Conservation (phyloP, 23 tunicate genomes). For the Halocynthia roretzi region DNA sequence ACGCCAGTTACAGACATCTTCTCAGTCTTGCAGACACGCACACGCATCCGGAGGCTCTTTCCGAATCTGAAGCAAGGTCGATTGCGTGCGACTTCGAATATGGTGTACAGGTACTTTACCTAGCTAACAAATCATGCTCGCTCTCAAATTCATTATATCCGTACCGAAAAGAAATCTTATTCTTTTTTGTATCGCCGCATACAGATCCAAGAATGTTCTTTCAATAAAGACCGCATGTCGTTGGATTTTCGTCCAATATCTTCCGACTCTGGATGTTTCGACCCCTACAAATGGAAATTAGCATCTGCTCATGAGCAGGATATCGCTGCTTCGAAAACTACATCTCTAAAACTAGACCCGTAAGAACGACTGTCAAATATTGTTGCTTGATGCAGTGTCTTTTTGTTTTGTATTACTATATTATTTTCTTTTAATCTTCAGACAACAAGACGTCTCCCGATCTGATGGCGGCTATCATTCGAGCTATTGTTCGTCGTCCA, state of each 20-base stretch:
- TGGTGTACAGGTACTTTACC: constrained; percentile 64
- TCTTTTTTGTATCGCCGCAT: neutral
- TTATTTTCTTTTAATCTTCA: neutral
- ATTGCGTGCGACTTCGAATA: constrained; percentile 91
- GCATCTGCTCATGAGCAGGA: constrained; percentile 9
- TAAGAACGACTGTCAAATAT: neutral
- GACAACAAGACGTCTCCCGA: constrained; percentile 1
- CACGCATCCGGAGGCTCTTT: constrained; percentile 25
- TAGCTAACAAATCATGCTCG: neutral
- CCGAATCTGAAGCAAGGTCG: constrained; percentile 85
- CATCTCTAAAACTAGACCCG: neutral
- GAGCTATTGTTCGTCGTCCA: constrained; percentile 10
- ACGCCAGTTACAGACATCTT: constrained; percentile 78
- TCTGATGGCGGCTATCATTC: constrained; percentile 4
- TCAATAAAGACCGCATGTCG: constrained; percentile 70
- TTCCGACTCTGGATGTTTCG: constrained; percentile 60
- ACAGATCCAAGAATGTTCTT: constrained; percentile 81
- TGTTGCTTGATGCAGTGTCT: neutral
- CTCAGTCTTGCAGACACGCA: constrained; percentile 48
- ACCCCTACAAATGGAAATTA: constrained; percentile 89
- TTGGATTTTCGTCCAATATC: constrained; percentile 57
- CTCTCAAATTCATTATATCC: neutral
- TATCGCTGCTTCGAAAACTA: neutral
- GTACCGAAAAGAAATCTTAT: neutral
- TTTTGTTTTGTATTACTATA: neutral